A percentile compares a stretch with the other conserved stretches of the same genome.
phyloP scores from a whole-genome alignment of 2,797 vertebrate genomes.

The Cirrhinus mrigala region DNA sequence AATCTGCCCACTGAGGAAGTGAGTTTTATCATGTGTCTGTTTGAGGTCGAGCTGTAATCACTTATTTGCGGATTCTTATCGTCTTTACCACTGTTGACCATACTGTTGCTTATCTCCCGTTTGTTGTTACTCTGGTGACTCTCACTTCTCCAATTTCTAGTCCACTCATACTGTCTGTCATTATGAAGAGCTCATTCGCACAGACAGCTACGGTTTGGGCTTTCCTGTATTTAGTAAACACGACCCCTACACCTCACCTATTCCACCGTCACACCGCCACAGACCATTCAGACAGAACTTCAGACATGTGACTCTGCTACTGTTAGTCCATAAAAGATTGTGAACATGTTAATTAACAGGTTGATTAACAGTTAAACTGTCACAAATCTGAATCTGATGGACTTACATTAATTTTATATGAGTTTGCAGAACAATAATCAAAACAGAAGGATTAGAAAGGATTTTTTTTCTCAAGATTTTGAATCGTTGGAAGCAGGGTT shows the following conservation, averaged over 20 bases:
- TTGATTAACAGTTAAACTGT: too few species aligned
- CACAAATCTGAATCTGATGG: too few species aligned
- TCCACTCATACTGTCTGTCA: neutral
- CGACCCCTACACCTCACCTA: neutral
- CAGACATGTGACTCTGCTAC: too few species aligned
- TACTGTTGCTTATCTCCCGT: neutral
- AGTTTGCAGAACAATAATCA: too few species aligned
- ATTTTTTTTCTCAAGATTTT: too few species aligned
- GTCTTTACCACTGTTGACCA: neutral
- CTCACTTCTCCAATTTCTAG: constrained; percentile 4
- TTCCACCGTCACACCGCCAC: neutral
- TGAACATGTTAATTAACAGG: too few species aligned
- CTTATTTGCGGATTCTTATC: neutral
- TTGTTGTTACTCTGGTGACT: neutral
- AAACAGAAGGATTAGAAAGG: too few species aligned
- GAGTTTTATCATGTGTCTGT: neutral
- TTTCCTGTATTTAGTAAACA: neutral
- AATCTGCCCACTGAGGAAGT: neutral
- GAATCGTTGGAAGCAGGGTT: too few species aligned
- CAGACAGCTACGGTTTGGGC: neutral
- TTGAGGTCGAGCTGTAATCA: neutral
- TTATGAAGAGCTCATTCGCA: constrained; percentile 7
- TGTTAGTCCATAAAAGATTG: too few species aligned
- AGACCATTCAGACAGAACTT: neutral
- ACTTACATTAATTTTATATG: too few species aligned